Evolutionary conservation across 2,888 invertebrate genomes (phyloP), one percentile per base, ranked within the genome.

Genomic region (Torymus texanus): DNA sequence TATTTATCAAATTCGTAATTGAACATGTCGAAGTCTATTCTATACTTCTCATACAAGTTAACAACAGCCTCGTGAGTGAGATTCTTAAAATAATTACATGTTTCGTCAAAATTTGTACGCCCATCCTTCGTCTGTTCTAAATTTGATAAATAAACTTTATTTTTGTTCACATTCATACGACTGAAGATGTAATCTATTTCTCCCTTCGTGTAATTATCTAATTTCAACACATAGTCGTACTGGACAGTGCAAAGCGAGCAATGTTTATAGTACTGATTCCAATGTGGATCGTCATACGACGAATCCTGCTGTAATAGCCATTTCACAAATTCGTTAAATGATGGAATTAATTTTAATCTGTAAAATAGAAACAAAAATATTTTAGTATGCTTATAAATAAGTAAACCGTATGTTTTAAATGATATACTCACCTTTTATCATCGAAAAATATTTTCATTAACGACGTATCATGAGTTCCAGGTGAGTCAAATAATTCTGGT

Each of bases 1-100:
- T 90, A 90, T 55, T 83, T 83, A 41, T 85, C 83, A 53, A 85
- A 77, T 41, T 85, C 81, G 66, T 90, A 90, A 81, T 87, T 83
- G 75, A 89, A 90, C 87, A 90, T 89, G 74, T 90, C 87, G 78
- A 90, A 90, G 67, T 90, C 90, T 12, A 88, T 83, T 83, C 85
- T 86, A 59, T 90, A 90, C 75, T 86, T 85, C 29, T 87, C 78
- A 21, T 88, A 88, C 55, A 90, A 83, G 79, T 84, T 84, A 2
- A 84, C 65, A 24, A 88, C 80, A n/a, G 85, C 84, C 24, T 86
- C 83, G 18, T 75, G 81, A 8, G 88, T 82, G 12, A 90, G 77
- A 72, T 82, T 82, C 65, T 84, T 84, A n/a, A 90, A 88, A 79
- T 90, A 90, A 79, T 85, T 83, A 81, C 90, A 90, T 1, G 88